phyloP scores from a whole-genome alignment of 2,888 invertebrate genomes.

The Troides helena region DNA sequence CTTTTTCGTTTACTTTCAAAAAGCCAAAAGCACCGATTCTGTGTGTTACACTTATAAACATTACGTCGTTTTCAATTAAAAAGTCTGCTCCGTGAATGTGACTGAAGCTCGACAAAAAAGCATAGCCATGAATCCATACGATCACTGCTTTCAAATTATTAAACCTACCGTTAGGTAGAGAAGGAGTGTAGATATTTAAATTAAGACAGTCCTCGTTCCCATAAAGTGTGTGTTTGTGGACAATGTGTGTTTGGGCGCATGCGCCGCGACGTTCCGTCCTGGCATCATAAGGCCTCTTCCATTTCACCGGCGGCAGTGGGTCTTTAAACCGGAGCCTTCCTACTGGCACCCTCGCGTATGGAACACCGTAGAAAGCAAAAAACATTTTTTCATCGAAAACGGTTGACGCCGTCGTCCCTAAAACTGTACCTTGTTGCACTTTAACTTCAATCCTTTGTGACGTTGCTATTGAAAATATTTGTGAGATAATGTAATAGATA shows the following conservation, averaged over 20 bases:
- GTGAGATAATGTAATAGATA: constrained; percentile 21
- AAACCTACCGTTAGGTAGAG: constrained; percentile 47
- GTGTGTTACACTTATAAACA: constrained; percentile 62
- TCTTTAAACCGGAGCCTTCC: constrained; percentile 64
- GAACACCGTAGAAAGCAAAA: constrained; percentile 67
- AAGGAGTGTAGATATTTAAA: constrained; percentile 84
- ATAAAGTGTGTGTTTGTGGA: constrained; percentile 55
- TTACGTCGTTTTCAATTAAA: constrained; percentile 62
- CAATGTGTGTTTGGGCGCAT: constrained; percentile 82
- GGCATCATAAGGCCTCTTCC: constrained; percentile 79
- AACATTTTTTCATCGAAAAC: constrained; percentile 53
- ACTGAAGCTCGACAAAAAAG: constrained; percentile 67
- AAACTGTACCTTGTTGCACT: constrained; percentile 54
- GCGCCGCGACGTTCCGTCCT: constrained; percentile 68
- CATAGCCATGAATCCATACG: constrained; percentile 72
- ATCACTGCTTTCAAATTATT: constrained; percentile 51
- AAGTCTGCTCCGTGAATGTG: constrained; percentile 70
- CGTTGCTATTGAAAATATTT: constrained; percentile 33
- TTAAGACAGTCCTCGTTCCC: constrained; percentile 83
- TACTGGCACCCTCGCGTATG: constrained; percentile 62
- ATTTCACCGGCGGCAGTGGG: constrained; percentile 55
- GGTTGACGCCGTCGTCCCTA: constrained; percentile 51
- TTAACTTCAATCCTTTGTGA: constrained; percentile 50
- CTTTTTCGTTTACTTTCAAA: constrained; percentile 57
- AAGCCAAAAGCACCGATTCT: constrained; percentile 71